phyloP scores from a whole-genome alignment of 2,113 vertebrate species.

The Chionomys nivalis region DNA sequence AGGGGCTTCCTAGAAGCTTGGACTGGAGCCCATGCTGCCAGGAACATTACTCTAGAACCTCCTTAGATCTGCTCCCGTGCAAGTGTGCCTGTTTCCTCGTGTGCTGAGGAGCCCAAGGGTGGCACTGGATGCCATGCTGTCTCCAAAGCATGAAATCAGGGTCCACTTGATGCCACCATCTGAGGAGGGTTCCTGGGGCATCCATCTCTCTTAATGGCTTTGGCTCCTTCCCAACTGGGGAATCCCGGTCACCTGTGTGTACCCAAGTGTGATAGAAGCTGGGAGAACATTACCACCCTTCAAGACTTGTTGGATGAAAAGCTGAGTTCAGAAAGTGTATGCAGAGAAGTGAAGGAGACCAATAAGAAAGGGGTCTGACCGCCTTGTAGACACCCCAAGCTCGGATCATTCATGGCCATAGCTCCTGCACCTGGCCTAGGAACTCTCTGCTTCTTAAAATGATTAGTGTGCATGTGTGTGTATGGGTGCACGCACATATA shows the following conservation, averaged over 20 bases:
- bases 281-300: background rate
- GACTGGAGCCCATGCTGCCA: background rate
- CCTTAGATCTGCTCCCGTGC: fast-evolving
- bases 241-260: background rate
- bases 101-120: fast-evolving
- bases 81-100: fast-evolving
- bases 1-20: fast-evolving
- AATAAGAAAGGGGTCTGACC: fast-evolving
- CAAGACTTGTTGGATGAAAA: background rate
- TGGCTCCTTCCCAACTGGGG: background rate
- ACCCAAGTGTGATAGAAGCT: background rate
- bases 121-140: fast-evolving
- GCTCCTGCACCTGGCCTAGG: background rate
- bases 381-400: fast-evolving
- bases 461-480: background rate
- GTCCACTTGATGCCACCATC: fast-evolving
- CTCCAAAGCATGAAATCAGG: background rate
- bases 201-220: background rate
- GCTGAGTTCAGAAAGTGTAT: background rate
- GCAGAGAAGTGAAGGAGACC: background rate
- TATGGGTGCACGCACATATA: background rate
- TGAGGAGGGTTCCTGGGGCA: too few species aligned
- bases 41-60: background rate
- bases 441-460: background rate
- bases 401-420: fast-evolving